Base-by-base conservation (phyloP, 2,888 invertebrate species). In the Dryobotodes eremita region DNA sequence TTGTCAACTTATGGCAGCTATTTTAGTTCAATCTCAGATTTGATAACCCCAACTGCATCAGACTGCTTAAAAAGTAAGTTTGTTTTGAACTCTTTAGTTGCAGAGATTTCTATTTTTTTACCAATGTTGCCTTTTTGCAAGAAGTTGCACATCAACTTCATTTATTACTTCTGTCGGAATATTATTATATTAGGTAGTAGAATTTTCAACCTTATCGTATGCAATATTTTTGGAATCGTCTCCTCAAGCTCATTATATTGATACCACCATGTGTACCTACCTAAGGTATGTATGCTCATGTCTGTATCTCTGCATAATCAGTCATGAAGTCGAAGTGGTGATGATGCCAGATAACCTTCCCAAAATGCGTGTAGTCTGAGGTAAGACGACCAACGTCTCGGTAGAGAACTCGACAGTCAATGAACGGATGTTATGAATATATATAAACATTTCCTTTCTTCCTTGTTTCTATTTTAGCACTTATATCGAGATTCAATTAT, bases 381-480 rank as follows among this genome's bases (percentile, higher is more conserved):
- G 11, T 69, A 42, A 53, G 26, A n/a, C 20, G 17, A 36, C 31
- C 5, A 13, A 6, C 50, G 0, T 6, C 50, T 68, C 13, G 4
- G n/a, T 57, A 42, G 1, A 10, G 13, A 70, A 48, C 15, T 36
- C 36, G 8, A 6, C 31, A 64, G 31, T 31, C 15, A 55, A 48
- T 46, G 15, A 61, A 36, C 71, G 68, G 62, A 69, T 69, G 46
- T 69, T 59, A 68, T 59, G 26, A 83, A 71, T 62, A 23, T 11
- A 36, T 70, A 31, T 17, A 55, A 66, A 26, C 61, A 68, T 69
- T 72, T 79, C 53, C 71, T 72, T 59, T 77, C 71, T 85, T 86
- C 86, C 75, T 62, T 70, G 57, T 82, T 74, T 74, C 74, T 71
- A 78, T 62, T 46, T 57, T 62, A 75, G n/a, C 59, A 71, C 57